Conservation (phyloP, 2,797 vertebrate species). For the Enteromius thamalakanensis region DNA sequence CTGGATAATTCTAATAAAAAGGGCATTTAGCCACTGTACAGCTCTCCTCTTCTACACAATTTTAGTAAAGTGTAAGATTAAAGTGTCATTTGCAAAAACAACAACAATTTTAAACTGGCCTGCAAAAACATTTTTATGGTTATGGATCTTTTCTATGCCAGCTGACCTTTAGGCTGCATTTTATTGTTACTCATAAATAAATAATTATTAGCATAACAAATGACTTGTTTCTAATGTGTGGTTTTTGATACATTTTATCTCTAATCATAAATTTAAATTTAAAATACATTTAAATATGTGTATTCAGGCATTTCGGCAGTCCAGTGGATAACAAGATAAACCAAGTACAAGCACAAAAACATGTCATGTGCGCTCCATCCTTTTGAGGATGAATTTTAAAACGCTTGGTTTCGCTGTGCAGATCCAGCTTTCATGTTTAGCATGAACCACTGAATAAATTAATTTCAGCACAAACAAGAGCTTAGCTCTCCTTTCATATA, state of each 20-base stretch:
- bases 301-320: background rate
- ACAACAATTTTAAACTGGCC: background rate
- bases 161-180: background rate
- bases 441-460: constrained; percentile 19
- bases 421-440: constrained; percentile 36
- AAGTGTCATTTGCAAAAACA: background rate
- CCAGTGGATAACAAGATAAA: constrained; percentile 4
- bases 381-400: constrained; percentile 13
- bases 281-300: background rate
- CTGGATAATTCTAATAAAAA: background rate
- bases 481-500: constrained; percentile 25
- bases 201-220: background rate
- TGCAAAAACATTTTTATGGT: background rate
- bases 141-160: background rate
- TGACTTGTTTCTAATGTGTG: background rate
- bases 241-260: background rate
- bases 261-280: too few relatives aligned
- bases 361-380: background rate
- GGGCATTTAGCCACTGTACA: background rate
- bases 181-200: background rate
- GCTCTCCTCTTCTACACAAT: background rate
- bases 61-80: background rate
- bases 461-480: constrained; percentile 35
- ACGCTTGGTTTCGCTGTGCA: background rate
- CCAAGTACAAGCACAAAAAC: background rate